Base-by-base conservation (phyloP, 2,113 vertebrate genomes). In the Pyxicephalus adspersus region DNA sequence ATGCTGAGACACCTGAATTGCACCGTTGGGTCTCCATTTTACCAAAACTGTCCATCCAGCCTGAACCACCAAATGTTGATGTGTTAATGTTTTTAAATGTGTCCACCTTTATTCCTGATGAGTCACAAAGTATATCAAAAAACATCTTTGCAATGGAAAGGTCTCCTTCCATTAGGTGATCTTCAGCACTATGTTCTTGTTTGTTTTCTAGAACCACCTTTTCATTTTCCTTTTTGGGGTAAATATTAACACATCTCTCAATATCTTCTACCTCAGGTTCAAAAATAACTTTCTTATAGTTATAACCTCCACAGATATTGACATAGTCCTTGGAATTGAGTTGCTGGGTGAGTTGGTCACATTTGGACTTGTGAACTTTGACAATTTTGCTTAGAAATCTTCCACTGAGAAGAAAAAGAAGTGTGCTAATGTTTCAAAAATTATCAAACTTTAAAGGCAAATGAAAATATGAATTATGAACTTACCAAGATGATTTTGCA, bases 191-290 rank as follows among this genome's bases (percentile, higher is more conserved):
- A 54, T 72, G 26, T 73, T 73, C 67, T 1, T 13, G 28, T 7
- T 4, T 22, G 57, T 64, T 28, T 2, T 31, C 60, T 17, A 5
- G 23, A 7, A 26, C 9, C 22, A 20, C 2, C 4, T 29, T 63
- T 50, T 63, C 20, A 57, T 66, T 25, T 55, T 55, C 50, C 9
- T 23, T 22, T 58, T 5, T 34, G 29, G 50, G 26, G 26, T 13
- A 54, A 6, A 77, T 54, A 15, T 77, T 15, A 54, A 77, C 11
- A 23, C 20, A 23, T 1, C 6, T 67, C 54, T 77, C 76, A 29
- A 65, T 31, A 52, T 52, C 19, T 23, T 51, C 26, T 38, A 31
- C 31, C 68, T 81, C 79, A 8, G 68, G 79, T 54, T 54, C 57
- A 73, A 81, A 71, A 73, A 55, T 7, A 7, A 17, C 28, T 54